Evolutionary conservation across 2,888 invertebrate genomes (phyloP), one percentile per base, ranked within the genome.

Genomic region (Standfussiana lucernea): DNA sequence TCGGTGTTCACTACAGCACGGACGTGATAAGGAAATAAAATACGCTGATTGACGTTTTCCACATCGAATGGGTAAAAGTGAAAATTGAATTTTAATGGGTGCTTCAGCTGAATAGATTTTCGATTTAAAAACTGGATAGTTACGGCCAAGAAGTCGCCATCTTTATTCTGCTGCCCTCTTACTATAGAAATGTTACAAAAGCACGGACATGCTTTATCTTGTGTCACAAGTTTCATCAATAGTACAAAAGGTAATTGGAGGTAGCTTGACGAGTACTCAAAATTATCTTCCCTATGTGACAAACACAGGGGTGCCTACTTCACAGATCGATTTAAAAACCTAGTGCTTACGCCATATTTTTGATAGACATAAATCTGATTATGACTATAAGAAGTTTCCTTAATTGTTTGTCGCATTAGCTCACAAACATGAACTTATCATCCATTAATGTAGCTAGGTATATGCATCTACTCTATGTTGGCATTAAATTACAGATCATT

Each of bases 401-500:
- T 32, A 28, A 56, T 56, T 28, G 15, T 7, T 21, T 59, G 32
- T 59, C 10, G 28, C 32, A 32, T 59, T 59, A 18, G 28, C 56
- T 56, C 56, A 28, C 59, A 18, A 59, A 59, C 59, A 59, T 59
- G 32, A 8, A 59, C 32, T 2, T 32, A 18, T 32, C 10, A 10
- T 8, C 32, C 8, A 59, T 7, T 32, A 28, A 32, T 28, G 28
- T 18, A 59, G 32, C 3, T 18, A 32, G 28, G 32, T 32, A 32
- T 59, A 35, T 35, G 40, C 18, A 40, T 18, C 10, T 1, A 40
- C 15, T 40, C n/a, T 8, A 40, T 64, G 4, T 13, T 24, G 37
- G 18, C 42, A n/a, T 64, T 15, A n/a, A 64, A n/a, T n/a, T n/a
- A n/a, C n/a, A 64, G 15, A n/a, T 40, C n/a, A 64, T 64, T 64